Evolutionary conservation across 2,113 vertebrate genomes (phyloP), one percentile per base, ranked within the genome.

Genomic region (Lepus americanus): DNA sequence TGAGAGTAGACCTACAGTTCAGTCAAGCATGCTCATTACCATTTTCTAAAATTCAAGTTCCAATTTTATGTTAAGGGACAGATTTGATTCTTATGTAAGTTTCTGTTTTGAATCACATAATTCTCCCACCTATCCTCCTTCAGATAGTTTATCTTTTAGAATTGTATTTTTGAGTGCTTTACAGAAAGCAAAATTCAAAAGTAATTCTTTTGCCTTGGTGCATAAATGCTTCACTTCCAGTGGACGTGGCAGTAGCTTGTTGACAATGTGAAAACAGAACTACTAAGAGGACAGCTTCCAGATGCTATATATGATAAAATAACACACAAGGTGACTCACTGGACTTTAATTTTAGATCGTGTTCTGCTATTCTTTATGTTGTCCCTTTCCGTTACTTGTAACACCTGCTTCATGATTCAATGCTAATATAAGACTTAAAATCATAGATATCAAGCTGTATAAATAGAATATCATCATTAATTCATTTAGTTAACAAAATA

Each of bases 231-330:
- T 96, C 44, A 25, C 22, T 90, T 67, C 61, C 55, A 14, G 69
- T 90, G 74, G 12, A 84, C 88, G 82, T 94, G 84, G 77, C 92
- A 88, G 92, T 83, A 97, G 61, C 49, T 83, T 94, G 70, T 36
- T 98, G 96, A 96, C 84, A 96, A 39, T 55, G 86, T 97, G 90
- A 97, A 95, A 94, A 96, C 31, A 93, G 73, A 96, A 90, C 53
- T 88, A 78, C 44, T 51, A 95, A 31, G 69, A 90, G 23, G 13
- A 96, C 51, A 73, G 16, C 25, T 83, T 91, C 96, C 67, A 97
- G 90, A 96, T 97, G 87, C 64, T 39, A 69, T 64, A 81, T 31
- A 51, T 94, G 72, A 94, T 90, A 96, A 96, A 97, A 87, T 25
- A 94, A 77, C 86, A 89, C 39, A 94, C 55, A 95, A 67, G 33